Conservation (phyloP, 2,888 invertebrate species). For the Craniophora ligustri region DNA sequence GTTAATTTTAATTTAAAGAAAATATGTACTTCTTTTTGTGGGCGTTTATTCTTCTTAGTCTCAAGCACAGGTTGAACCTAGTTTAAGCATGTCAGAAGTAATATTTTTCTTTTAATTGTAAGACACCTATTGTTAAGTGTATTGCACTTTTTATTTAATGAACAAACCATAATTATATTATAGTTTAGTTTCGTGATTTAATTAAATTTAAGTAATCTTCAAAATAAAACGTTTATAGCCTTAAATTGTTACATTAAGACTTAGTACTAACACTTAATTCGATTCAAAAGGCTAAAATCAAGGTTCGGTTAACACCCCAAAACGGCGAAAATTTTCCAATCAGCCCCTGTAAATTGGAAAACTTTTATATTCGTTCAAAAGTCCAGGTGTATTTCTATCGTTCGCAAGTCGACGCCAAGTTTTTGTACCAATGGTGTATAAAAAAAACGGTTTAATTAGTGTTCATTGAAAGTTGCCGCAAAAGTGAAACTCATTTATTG, state of each 20-base stretch:
- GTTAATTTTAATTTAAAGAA: too few relatives aligned
- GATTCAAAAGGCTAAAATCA: conserved; percentile 79
- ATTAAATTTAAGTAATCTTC: not conserved
- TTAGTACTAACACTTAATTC: conserved; percentile 69
- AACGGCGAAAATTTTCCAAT: conserved; percentile 87
- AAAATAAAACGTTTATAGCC: not conserved
- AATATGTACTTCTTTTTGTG: too few relatives aligned
- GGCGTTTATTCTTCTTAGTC: too few relatives aligned
- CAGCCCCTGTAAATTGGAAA: conserved; percentile 88
- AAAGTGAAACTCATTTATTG: conserved; percentile 59
- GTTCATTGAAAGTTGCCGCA: conserved; percentile 63
- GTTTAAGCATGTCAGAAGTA: too few relatives aligned
- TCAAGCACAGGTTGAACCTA: too few relatives aligned
- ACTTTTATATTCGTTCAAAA: conserved; percentile 88
- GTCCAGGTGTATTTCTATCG: conserved; percentile 87
- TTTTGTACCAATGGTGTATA: conserved; percentile 76
- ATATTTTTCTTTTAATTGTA: too few relatives aligned
- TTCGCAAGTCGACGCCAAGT: conserved; percentile 69
- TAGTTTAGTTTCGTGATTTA: too few relatives aligned
- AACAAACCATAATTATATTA: too few relatives aligned
- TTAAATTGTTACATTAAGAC: conserved; percentile 37
- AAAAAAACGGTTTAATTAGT: conserved; percentile 79
- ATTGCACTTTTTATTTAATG: too few relatives aligned
- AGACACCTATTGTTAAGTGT: too few relatives aligned
- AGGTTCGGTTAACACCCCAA: conserved; percentile 85